A percentile compares a stretch with the other conserved stretches of the same genome.
phyloP scores from a whole-genome alignment of 2,888 invertebrate species.

The Arrhopalites spinosus region DNA sequence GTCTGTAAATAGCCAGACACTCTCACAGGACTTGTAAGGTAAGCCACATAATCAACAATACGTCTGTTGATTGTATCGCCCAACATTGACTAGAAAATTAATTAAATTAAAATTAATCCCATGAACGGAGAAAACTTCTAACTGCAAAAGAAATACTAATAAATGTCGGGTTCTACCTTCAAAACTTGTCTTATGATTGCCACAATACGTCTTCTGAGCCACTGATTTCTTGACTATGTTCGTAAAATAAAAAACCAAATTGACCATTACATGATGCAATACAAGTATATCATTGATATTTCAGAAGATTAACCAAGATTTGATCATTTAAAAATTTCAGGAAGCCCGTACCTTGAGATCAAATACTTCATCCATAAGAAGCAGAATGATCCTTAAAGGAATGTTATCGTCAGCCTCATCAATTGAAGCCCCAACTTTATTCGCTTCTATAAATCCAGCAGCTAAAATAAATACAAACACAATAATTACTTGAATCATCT shows the following conservation, averaged over 20 bases:
- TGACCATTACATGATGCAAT: no score
- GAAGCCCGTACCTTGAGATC: no score
- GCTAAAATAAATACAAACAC: no score
- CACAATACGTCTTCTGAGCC: slow-evolving; percentile 77
- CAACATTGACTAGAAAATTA: slow-evolving; percentile 73
- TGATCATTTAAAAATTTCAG: no score
- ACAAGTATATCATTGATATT: no score
- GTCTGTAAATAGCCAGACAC: slow-evolving; percentile 83
- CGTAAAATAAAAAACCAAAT: no score
- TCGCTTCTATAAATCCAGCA: slow-evolving; percentile 59
- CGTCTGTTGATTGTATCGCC: slow-evolving; percentile 83
- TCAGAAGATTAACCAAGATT: no score
- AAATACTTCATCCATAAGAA: slow-evolving; percentile 84
- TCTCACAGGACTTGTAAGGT: slow-evolving; percentile 83
- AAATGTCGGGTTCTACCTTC: slow-evolving; percentile 58
- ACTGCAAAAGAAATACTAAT: no score
- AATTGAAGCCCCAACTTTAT: slow-evolving; percentile 63
- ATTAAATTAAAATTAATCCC: no score
- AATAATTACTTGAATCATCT: no score
- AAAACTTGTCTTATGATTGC: slow-evolving; percentile 76
- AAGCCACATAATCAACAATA: slow-evolving; percentile 85
- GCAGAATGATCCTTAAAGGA: slow-evolving; percentile 76
- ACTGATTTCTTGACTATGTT: slow-evolving; percentile 78
- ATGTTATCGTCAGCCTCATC: slow-evolving; percentile 75
- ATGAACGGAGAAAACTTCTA: neutral